A percentile compares a stretch with the other conserved stretches of the same genome.
Conservation (phyloP, 2,888 invertebrate species). For the Crioceris asparagi region DNA sequence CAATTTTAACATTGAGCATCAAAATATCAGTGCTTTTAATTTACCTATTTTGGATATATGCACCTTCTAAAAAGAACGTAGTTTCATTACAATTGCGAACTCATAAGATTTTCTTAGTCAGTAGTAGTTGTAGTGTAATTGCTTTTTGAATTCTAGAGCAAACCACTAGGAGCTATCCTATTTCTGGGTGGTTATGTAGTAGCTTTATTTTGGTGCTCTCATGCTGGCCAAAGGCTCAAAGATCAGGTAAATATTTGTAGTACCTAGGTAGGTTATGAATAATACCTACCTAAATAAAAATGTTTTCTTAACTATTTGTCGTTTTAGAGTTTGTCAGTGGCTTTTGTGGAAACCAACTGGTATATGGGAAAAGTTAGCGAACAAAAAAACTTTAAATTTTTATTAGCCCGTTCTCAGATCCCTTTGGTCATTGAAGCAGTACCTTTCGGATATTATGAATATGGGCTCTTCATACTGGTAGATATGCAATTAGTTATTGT, state of each 20-base stretch:
- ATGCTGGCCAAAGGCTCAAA: constrained; percentile 6
- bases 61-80: too few species aligned
- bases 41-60: too few species aligned
- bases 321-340: constrained; percentile 5
- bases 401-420: constrained; percentile 4
- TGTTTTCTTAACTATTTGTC: too few species aligned
- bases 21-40: too few species aligned
- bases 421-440: constrained; percentile 1
- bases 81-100: too few species aligned
- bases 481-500: background rate
- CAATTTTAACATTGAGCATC: too few species aligned
- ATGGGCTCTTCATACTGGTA: constrained; percentile 3
- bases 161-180: background rate
- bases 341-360: background rate
- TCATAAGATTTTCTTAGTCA: too few species aligned
- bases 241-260: constrained; percentile 9
- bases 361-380: constrained; percentile 1
- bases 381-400: background rate
- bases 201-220: constrained; percentile 4
- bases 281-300: too few species aligned
- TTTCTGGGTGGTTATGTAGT: constrained; percentile 3
- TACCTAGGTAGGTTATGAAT: too few species aligned
- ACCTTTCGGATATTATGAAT: constrained; percentile 2
- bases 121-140: too few species aligned
- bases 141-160: constrained; percentile 4